Percentiles rank a stretch among this genome's conserved stretches.
phyloP scores from a whole-genome alignment of 2,797 vertebrate species.

The Mus minutoides region DNA sequence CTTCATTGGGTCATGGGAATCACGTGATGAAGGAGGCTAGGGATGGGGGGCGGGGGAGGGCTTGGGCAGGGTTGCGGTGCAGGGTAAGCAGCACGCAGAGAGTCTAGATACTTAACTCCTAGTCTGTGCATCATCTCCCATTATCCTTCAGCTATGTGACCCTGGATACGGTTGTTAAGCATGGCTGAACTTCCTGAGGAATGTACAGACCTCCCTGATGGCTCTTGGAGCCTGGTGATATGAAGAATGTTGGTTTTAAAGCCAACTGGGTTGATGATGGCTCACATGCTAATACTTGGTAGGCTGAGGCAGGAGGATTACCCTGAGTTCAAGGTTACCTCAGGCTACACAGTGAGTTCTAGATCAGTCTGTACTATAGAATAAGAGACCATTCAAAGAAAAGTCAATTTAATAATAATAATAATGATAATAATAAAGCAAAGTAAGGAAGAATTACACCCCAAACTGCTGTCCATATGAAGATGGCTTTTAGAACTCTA shows the following conservation, averaged over 20 bases:
- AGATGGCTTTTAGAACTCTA: not conserved
- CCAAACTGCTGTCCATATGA: not conserved
- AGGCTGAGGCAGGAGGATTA: not conserved
- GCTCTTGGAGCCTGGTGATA: not conserved
- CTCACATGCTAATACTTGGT: not conserved
- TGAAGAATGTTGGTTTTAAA: not conserved
- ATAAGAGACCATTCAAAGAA: not conserved
- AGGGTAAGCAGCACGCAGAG: rapidly evolving
- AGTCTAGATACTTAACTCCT: not conserved
- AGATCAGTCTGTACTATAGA: not conserved
- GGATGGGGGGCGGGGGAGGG: not conserved
- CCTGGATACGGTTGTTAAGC: not conserved
- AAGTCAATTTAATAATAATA: not conserved
- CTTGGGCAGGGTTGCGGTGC: too few relatives aligned
- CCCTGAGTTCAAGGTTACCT: not conserved
- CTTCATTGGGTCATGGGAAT: not conserved
- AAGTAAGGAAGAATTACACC: not conserved
- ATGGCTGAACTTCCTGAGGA: not conserved
- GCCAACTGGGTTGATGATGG: not conserved
- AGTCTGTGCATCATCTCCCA: rapidly evolving
- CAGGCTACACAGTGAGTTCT: not conserved
- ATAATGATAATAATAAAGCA: not conserved
- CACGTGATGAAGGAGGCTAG: not conserved
- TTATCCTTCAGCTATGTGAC: rapidly evolving
- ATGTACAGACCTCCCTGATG: too few relatives aligned